Evolutionary conservation across 2,888 invertebrate genomes (phyloP).

Genomic region (Formica aserva): DNA sequence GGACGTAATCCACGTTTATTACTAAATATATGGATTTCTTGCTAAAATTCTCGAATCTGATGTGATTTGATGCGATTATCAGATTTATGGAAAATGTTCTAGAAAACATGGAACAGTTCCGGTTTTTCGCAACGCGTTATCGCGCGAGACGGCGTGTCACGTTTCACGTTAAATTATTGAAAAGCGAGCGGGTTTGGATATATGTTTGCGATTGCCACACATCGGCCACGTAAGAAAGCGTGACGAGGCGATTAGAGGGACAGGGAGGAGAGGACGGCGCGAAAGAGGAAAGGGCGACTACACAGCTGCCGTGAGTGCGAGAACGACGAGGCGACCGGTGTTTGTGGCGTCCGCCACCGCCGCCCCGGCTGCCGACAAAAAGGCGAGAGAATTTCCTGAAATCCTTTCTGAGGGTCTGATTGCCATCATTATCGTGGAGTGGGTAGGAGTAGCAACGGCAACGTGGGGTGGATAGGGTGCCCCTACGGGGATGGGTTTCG

Average conservation of each 20-base stretch:
- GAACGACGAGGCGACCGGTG: constrained; percentile 81
- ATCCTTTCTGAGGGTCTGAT: constrained; percentile 86
- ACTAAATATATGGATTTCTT: neutral
- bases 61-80: neutral
- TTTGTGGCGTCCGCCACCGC: constrained; percentile 85
- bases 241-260: constrained; percentile 56
- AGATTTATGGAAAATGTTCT: neutral
- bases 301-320: constrained; percentile 62
- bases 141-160: constrained; percentile 6
- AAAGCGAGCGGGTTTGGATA: constrained; percentile 42
- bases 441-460: constrained; percentile 81
- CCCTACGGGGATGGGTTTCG: constrained; percentile 69
- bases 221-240: constrained; percentile 41
- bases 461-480: constrained; percentile 77
- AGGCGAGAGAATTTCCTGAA: constrained; percentile 86
- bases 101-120: neutral
- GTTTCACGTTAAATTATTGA: constrained; percentile 50
- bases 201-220: constrained; percentile 33
- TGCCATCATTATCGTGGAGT: constrained; percentile 86
- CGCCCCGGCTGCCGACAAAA: constrained; percentile 84
- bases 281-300: constrained; percentile 44
- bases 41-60: constrained; percentile 1
- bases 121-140: neutral
- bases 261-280: constrained; percentile 38
- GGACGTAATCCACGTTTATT: neutral